phyloP scores from a whole-genome alignment of 2,797 vertebrate species.

The Valencia hispanica region DNA sequence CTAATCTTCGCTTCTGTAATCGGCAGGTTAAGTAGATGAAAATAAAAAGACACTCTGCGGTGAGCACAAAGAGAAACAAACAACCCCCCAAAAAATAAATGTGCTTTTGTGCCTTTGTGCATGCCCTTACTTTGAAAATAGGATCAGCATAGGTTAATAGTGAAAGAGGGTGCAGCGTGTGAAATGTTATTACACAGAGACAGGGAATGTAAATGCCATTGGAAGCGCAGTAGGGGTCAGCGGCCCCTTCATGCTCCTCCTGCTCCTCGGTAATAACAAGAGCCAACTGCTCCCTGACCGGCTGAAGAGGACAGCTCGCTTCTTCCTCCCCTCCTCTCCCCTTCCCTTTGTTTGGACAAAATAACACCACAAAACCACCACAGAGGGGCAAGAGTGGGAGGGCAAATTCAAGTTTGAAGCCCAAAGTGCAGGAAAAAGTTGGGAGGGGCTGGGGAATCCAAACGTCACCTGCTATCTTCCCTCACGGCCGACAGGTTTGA shows the following conservation, averaged over 20 bases:
- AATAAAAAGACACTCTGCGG: conserved; percentile 44
- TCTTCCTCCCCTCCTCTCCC: conserved; percentile 28
- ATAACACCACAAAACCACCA: conserved; percentile 40
- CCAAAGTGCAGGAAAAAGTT: conserved; percentile 33
- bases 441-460: conserved; percentile 60
- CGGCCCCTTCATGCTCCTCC: conserved; percentile 56
- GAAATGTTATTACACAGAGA: conserved; percentile 53
- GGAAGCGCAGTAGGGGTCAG: conserved; percentile 51
- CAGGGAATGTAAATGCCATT: conserved; percentile 63
- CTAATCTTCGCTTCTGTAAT: conserved; percentile 43
- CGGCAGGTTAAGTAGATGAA: conserved; percentile 31
- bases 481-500: conserved; percentile 84
- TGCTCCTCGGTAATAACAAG: conserved; percentile 56
- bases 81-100: conserved; percentile 8
- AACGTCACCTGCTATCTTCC: conserved; percentile 90
- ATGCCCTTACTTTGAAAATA: conserved; percentile 41
- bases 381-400: conserved; percentile 21
- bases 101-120: conserved; percentile 19
- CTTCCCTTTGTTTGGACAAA: conserved; percentile 49
- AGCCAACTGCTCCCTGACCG: conserved; percentile 56
- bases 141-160: conserved; percentile 54
- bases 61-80: conserved; percentile 20
- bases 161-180: conserved; percentile 51
- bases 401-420: conserved; percentile 21
- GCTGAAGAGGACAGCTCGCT: conserved; percentile 32